Evolutionary conservation across 2,113 vertebrate genomes (phyloP), one percentile per base, ranked within the genome.

Genomic region (Narcine bancroftii): DNA sequence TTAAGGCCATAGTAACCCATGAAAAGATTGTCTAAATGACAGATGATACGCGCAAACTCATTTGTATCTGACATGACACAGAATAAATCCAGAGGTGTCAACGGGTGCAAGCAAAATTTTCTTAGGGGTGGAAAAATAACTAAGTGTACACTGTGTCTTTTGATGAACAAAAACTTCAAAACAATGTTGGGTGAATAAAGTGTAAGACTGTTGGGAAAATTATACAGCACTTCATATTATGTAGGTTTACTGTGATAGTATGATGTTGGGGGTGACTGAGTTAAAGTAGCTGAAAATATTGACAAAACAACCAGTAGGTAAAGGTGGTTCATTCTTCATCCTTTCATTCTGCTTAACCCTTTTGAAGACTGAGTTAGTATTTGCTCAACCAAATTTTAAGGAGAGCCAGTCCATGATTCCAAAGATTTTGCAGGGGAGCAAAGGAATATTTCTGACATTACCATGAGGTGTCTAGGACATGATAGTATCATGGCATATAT

Each of bases 141-240:
- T 91, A 66, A 42, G 39, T 91, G 65, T 91, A 91, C 29, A 65
- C 65, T 69, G 65, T 91, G 89, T 91, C 65, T 69, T 53, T 91
- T 91, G 63, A 91, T 91, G 66, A 47, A 69, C 45, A 69, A 42
- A 87, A 91, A 91, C 66, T 91, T 91, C 89, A 47, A 91, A 91
- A 91, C 89, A 69, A 65, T 71, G 89, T 69, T 69, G 89, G 89
- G 63, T 91, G 21, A 69, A 91, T 26, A 45, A 69, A 91, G 89
- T 91, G 39, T 91, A 69, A 91, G 89, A 91, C 63, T 91, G 89
- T 91, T 69, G 47, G 89, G 63, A 91, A 91, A 91, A 69, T 69
- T 91, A 69, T 91, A 45, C 87, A 91, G 87, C 87, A 91, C 63
- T 42, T 91, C 89, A 91, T 91, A 91, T 91, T 91, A 69, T 29